These are phyloP conservation scores for Calidris pugnax DNA, from an alignment of 2,113 vertebrate genomes.

Conservation along the genomic window DNA sequence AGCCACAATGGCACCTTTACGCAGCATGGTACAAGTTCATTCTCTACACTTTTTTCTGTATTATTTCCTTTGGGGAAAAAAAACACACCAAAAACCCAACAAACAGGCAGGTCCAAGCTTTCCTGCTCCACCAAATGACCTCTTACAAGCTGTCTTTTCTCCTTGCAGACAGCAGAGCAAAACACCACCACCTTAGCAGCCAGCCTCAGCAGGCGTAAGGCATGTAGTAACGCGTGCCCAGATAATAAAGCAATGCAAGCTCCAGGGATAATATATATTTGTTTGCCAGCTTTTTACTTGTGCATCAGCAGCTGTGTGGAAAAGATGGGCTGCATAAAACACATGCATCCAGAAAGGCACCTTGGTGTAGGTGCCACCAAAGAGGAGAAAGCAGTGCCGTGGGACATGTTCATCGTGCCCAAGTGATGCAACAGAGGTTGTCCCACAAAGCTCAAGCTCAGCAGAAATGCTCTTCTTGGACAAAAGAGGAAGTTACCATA, in stretches of 20 bases:
- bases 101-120: not conserved
- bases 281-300: not conserved
- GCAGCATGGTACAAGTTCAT: not conserved
- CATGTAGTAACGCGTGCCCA: not conserved
- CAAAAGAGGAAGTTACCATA: not conserved
- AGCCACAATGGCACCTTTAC: not conserved
- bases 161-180: not conserved
- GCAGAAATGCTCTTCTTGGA: not conserved
- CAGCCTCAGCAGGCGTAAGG: not conserved
- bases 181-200: not conserved
- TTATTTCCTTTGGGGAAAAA: not conserved
- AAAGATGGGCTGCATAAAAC: not conserved
- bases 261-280: not conserved
- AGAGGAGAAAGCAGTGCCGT: not conserved
- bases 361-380: not conserved
- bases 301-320: not conserved
- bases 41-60: not conserved
- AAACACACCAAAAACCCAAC: not conserved
- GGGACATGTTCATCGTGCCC: rapidly evolving
- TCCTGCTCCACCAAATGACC: not conserved
- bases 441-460: not conserved
- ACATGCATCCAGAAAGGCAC: not conserved
- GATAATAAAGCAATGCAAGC: not conserved
- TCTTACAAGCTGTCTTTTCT: not conserved
- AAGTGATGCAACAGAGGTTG: not conserved